Conservation (phyloP, 2,888 invertebrate genomes). For the Muscina levida region DNA sequence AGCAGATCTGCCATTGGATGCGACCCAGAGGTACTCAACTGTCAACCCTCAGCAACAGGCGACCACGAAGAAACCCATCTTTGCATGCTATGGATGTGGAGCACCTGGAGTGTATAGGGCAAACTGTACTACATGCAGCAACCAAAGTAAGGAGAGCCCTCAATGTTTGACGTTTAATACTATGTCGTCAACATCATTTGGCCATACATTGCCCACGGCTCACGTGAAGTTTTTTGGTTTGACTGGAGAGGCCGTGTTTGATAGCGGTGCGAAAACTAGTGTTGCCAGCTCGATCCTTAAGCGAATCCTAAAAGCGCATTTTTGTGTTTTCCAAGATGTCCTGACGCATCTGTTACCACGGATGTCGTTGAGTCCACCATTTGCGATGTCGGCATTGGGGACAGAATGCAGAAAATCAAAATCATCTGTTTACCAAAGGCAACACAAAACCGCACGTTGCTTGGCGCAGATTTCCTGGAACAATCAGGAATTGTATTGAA, state of each 20-base stretch:
- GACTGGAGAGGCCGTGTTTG: conserved; percentile 6
- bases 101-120: conserved; percentile 10
- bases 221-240: conserved; percentile 18
- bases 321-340: conserved; percentile 51
- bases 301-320: conserved; percentile 22
- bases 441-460: neutral
- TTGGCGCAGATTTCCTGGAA: conserved; percentile 4
- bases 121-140: conserved; percentile 8
- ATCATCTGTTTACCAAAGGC: neutral
- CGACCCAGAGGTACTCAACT: neutral
- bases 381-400: conserved; percentile 21
- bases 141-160: conserved; percentile 23
- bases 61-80: neutral
- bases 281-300: conserved; percentile 11
- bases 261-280: neutral
- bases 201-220: neutral
- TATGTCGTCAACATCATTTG: neutral
- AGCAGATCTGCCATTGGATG: too few species aligned
- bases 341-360: conserved; percentile 47
- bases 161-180: conserved; percentile 43
- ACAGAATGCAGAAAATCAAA: neutral
- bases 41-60: neutral
- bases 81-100: conserved; percentile 22
- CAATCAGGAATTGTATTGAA: too few species aligned
- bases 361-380: conserved; percentile 14